phyloP scores from a whole-genome alignment of 23 tunicate species.

The Styela clava region DNA sequence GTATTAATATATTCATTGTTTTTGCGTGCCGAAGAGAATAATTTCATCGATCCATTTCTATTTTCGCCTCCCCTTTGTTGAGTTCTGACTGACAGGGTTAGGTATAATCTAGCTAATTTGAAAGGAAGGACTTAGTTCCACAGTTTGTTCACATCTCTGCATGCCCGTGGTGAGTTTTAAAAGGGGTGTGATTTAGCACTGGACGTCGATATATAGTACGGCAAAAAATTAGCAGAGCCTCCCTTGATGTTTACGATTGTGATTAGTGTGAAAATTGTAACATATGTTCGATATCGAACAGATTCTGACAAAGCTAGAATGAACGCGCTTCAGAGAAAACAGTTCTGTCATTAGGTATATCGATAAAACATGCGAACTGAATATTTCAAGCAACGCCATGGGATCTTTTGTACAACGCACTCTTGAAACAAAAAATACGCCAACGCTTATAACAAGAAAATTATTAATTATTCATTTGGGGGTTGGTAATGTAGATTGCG shows the following conservation, averaged over 20 bases:
- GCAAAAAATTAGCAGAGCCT: neutral
- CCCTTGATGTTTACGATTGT: neutral
- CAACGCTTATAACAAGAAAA: too few species aligned
- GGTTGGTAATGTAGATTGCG: too few species aligned
- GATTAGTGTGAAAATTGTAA: neutral
- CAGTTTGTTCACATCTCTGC: neutral
- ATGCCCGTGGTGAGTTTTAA: neutral
- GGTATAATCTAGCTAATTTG: neutral
- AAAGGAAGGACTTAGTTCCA: neutral
- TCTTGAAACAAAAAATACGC: too few species aligned
- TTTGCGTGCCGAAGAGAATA: neutral
- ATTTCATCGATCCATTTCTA: neutral
- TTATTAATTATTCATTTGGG: too few species aligned
- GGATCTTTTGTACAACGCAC: too few species aligned
- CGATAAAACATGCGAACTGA: too few species aligned
- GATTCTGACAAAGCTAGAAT: too few species aligned
- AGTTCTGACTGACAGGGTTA: neutral
- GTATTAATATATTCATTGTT: neutral
- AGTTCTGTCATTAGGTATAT: too few species aligned
- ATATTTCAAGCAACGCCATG: too few species aligned
- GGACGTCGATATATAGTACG: neutral
- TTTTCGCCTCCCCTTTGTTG: too few species aligned
- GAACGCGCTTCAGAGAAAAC: too few species aligned
- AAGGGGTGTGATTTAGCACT: neutral
- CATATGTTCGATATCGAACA: neutral